Base-by-base conservation (phyloP, 2,888 invertebrate genomes). In the Lingula anatina region DNA sequence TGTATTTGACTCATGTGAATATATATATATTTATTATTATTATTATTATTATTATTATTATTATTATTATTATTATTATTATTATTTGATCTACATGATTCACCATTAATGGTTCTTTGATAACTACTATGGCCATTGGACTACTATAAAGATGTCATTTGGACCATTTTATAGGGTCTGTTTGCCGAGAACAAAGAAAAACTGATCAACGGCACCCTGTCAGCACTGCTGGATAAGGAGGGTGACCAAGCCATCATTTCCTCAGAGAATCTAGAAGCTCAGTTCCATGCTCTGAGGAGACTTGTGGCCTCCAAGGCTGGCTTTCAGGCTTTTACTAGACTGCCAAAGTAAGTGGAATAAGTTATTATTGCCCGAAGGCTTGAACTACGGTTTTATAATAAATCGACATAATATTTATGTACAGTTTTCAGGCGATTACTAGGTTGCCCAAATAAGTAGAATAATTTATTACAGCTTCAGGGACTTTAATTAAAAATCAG, bases 131-230 rank as follows among this genome's bases (percentile, higher is more conserved):
- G 23, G 5, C 23, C 23, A 12, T 21, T 7, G 1, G 23, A 21
- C 23, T 41, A 20, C 18, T 23, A 4, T 18, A 24, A 24, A 37
- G 12, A 21, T 24, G 24, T 38, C 12, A 21, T 27, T 27, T 7
- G 20, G 20, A 23, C 27, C 74, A 31, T 31, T 26, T 80, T 81
- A 31, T n/a, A 95, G 94, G 90, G 94, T 55, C 82, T 97, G 57
- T 97, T 96, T 82, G 88, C 94, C 23, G 79, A 97, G 80, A 99
- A 96, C 79, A 99, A 99, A 75, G 97, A 97, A 78, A 94, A 94
- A 78, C 79, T 96, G 59, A 97, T 99, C 61, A 86, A 89, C 31
- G 87, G 86, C 28, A 93, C 95, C n/a, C 77, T 99, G 57, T 86
- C 86, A 64, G 85, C 92, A 0, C 81, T 99, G 27, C 84, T 91